Conservation (phyloP, 2,888 invertebrate species). For the Dysmachus trigonus region DNA sequence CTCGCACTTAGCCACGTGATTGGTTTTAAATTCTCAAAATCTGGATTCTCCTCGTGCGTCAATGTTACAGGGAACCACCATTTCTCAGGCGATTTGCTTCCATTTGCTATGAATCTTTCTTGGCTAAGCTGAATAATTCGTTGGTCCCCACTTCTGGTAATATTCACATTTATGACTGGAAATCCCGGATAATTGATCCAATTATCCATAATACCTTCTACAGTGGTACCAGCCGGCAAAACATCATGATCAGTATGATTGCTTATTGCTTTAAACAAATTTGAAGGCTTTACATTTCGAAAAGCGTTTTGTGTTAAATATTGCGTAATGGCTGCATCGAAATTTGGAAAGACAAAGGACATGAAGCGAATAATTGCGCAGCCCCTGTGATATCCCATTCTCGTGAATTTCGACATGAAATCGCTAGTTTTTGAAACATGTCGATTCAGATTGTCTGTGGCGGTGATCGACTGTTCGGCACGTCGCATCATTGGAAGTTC, state of each 20-base stretch:
- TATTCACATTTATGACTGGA: constrained; percentile 26
- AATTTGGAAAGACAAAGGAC: not conserved
- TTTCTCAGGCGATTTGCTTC: not conserved
- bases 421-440: constrained; percentile 14
- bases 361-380: constrained; percentile 40
- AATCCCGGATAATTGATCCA: constrained; percentile 34
- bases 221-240: not conserved
- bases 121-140: not conserved
- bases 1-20: not conserved
- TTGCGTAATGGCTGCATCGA: not conserved
- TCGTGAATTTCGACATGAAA: not conserved
- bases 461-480: not conserved
- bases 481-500: not conserved
- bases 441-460: not conserved
- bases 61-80: constrained; percentile 42
- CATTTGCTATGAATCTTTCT: constrained; percentile 4
- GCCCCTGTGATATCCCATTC: constrained; percentile 4
- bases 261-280: constrained; percentile 33
- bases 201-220: constrained; percentile 10
- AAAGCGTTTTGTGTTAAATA: constrained; percentile 19
- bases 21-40: not conserved
- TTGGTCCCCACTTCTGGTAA: not conserved
- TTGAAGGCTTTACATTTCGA: not conserved
- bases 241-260: not conserved
- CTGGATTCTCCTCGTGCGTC: not conserved